These are phyloP conservation scores for Chelonia mydas DNA, from an alignment of 2,797 vertebrate genomes.

Conservation along the genomic window DNA sequence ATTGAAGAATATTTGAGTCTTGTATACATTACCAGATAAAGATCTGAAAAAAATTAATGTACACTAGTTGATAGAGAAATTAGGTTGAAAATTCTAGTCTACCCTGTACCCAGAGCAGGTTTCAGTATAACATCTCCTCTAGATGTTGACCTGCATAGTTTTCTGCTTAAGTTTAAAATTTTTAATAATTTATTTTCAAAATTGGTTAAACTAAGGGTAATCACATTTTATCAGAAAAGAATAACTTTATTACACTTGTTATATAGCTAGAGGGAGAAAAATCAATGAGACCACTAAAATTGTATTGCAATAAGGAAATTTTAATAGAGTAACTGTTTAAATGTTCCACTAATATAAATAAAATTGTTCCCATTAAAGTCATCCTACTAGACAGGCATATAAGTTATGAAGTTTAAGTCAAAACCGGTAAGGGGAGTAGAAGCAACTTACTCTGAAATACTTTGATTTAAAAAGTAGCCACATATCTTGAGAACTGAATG, in stretches of 20 bases:
- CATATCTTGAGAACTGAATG: background rate
- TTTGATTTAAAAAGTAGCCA: background rate
- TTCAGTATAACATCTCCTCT: background rate
- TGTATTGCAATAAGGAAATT: conserved; percentile 49
- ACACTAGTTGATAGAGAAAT: accelerated
- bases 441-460: background rate
- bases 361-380: conserved; percentile 34
- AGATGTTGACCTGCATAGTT: background rate
- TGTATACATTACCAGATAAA: background rate
- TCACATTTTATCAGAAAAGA: background rate
- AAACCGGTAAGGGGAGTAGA: background rate
- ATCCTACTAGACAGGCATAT: background rate
- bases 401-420: conserved; percentile 28
- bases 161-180: background rate
- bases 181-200: background rate
- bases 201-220: background rate
- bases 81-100: background rate
- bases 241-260: background rate
- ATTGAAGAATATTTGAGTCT: background rate
- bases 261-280: background rate
- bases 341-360: background rate
- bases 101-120: background rate
- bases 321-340: conserved; percentile 43
- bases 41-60: background rate
- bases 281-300: conserved; percentile 12